Base-by-base conservation (phyloP, 2,797 vertebrate genomes). In the Columba guinea region DNA sequence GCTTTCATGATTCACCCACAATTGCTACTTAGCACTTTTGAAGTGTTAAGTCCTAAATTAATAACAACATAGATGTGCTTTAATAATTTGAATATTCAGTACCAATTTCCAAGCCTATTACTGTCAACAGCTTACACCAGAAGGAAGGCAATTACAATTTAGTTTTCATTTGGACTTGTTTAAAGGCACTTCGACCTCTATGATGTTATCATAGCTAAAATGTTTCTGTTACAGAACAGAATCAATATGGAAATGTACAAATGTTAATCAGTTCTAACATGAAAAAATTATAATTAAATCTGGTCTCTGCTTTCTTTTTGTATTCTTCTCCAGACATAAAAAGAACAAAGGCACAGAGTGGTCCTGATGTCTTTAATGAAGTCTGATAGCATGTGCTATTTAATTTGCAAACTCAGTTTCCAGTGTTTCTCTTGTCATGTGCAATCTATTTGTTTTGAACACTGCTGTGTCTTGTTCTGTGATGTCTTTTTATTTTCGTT, bases 241-340 rank as follows among this genome's bases (percentile, higher is more conserved):
- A 81, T 63, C 41, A 34, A 21, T 80, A 27, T 44, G 55, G 24
- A 81, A 89, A 89, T 55, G 26, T 79, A n/a, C 32, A 90, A 84
- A 62, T 75, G 39, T 5, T 90, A 78, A 82, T 80, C 39, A 82
- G 27, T 51, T 89, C 18, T 52, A 93, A 70, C 35, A 67, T 39
- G 52, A 83, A 71, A 64, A 84, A 13, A 22, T 44, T 55, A 76
- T 90, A 96, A 93, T 93, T 93, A 79, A 92, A 91, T 79, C 62
- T 93, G 48, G 48, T 87, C 56, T 91, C 13, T 11, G 8, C 9
- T 84, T 94, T 89, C 74, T 63, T 93, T 69, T 82, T 89, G 59
- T 91, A 52, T 64, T 70, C 49, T 90, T 87, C 13, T 19, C 11
- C 84, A 71, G 51, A 71, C 9, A 60, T 39, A 71, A 83, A 83